Evolutionary conservation across 2,888 invertebrate species (phyloP).

Genomic region (Agelastica alni): DNA sequence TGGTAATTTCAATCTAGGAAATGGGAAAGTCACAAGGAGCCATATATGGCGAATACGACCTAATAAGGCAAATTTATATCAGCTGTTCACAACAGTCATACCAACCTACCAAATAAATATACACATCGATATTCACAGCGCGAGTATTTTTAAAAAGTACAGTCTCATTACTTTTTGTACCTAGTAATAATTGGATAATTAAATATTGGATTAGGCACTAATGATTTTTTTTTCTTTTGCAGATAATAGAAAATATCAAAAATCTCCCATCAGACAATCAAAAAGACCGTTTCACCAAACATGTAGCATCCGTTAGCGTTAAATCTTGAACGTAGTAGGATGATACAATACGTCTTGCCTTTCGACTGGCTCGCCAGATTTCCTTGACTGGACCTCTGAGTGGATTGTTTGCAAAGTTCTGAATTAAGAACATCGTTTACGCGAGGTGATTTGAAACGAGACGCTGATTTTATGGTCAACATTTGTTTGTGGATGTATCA

Average conservation of each 20-base stretch:
- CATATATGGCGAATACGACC: too few relatives aligned
- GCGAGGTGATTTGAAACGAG: slow-evolving; percentile 6
- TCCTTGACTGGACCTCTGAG: slow-evolving; percentile 11
- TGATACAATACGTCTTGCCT: background rate
- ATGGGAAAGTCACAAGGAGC: too few relatives aligned
- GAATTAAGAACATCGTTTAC: background rate
- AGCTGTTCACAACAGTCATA: too few relatives aligned
- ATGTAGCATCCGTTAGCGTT: slow-evolving; percentile 48
- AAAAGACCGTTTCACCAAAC: slow-evolving; percentile 41
- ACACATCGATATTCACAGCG: too few relatives aligned
- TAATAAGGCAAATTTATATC: too few relatives aligned
- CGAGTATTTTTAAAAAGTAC: too few relatives aligned
- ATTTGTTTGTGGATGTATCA: slow-evolving; percentile 29
- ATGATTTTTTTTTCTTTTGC: slow-evolving; percentile 41
- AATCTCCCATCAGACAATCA: slow-evolving; percentile 33
- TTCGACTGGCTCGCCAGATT: slow-evolving; percentile 5
- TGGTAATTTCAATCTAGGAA: too few relatives aligned
- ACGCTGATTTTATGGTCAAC: slow-evolving; percentile 15
- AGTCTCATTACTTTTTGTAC: too few relatives aligned
- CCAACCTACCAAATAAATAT: too few relatives aligned
- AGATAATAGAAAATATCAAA: slow-evolving; percentile 44
- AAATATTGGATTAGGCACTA: too few relatives aligned
- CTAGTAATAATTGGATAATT: too few relatives aligned
- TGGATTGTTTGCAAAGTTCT: slow-evolving; percentile 12
- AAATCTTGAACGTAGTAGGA: slow-evolving; percentile 44